Evolutionary conservation across 1,140 invertebrate genomes (phyloP).

Genomic region (Drosophila watanabei): DNA sequence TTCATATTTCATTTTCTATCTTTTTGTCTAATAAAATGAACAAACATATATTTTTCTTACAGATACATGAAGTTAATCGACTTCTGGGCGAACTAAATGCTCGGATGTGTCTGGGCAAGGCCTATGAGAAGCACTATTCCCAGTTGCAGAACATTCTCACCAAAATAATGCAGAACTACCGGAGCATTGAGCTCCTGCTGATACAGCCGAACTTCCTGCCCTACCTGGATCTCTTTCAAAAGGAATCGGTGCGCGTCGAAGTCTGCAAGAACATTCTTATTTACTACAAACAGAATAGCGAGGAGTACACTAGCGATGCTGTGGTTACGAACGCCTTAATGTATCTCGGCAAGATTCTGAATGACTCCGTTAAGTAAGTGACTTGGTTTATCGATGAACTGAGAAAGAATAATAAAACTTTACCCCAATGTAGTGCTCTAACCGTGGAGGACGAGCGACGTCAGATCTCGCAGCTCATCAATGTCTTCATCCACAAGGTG

Average conservation of each 20-base stretch:
- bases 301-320: slow-evolving; percentile 90
- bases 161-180: slow-evolving; percentile 92
- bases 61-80: slow-evolving; percentile 94
- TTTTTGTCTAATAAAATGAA: not conserved
- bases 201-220: slow-evolving; percentile 94
- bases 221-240: slow-evolving; percentile 95
- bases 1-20: too few relatives aligned
- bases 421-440: slow-evolving; percentile 89
- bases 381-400: not conserved
- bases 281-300: slow-evolving; percentile 87
- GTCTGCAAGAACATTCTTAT: slow-evolving; percentile 94
- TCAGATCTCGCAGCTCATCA: slow-evolving; percentile 94
- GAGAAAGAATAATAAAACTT: not conserved
- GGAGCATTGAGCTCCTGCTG: slow-evolving; percentile 76
- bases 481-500: slow-evolving; percentile 92
- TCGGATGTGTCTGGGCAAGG: slow-evolving; percentile 90
- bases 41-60: slow-evolving; percentile 16
- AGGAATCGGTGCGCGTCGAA: slow-evolving; percentile 92
- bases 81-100: slow-evolving; percentile 94
- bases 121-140: slow-evolving; percentile 91
- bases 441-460: slow-evolving; percentile 97
- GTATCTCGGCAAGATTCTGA: slow-evolving; percentile 94
- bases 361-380: slow-evolving; percentile 96
- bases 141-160: slow-evolving; percentile 92
- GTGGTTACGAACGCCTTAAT: slow-evolving; percentile 95